Percentiles rank a stretch among this genome's conserved stretches.
phyloP scores from a whole-genome alignment of 2,797 vertebrate species.

The Alectoris magna region DNA sequence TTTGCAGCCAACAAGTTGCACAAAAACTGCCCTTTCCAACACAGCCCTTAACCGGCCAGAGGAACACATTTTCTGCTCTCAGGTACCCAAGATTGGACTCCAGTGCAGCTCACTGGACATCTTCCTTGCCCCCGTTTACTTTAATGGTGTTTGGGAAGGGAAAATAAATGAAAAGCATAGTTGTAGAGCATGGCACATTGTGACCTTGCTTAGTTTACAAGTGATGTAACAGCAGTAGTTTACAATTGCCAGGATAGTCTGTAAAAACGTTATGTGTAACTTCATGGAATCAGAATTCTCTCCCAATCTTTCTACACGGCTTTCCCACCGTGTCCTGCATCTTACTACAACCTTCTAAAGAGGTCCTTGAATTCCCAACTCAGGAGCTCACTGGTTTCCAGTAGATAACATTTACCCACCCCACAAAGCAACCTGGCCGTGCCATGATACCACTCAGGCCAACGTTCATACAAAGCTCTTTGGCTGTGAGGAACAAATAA shows the following conservation, averaged over 20 bases:
- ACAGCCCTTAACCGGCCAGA: neutral
- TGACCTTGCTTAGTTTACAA: too few species aligned
- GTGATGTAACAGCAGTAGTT: too few species aligned
- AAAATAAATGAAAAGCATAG: neutral
- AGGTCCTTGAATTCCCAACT: neutral
- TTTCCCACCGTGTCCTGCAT: too few species aligned
- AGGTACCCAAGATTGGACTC: neutral
- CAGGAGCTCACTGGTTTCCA: neutral
- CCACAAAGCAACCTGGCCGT: neutral
- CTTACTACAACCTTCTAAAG: too few species aligned
- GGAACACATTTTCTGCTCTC: neutral
- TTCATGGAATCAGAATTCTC: too few species aligned
- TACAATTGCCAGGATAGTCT: too few species aligned
- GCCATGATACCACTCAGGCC: neutral
- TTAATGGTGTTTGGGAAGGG: neutral
- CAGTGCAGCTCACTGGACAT: neutral
- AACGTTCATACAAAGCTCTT: neutral
- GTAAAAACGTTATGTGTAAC: too few species aligned
- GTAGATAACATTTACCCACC: neutral
- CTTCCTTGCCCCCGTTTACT: neutral
- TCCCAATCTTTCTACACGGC: too few species aligned
- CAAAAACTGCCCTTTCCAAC: neutral
- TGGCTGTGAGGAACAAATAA: neutral
- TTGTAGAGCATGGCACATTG: neutral
- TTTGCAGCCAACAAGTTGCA: neutral